Evolutionary conservation across 2,113 vertebrate species (phyloP).

Genomic region (Serinus canaria): DNA sequence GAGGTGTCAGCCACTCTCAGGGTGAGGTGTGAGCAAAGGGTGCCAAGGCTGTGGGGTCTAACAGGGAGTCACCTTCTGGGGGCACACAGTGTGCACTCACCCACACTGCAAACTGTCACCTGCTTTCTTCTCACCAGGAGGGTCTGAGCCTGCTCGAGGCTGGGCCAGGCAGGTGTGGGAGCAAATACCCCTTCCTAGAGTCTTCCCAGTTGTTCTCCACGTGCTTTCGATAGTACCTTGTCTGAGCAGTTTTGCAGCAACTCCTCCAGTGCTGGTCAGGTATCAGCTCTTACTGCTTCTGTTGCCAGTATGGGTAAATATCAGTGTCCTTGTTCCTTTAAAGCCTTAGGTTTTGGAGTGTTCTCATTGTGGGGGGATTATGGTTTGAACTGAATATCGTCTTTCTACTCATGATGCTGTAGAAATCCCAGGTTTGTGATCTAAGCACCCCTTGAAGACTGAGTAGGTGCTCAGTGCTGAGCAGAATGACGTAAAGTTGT

Average conservation of each 20-base stretch:
- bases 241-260: not conserved
- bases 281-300: not conserved
- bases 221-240: rapidly evolving
- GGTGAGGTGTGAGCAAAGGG: not conserved
- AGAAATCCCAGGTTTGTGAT: not conserved
- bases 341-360: not conserved
- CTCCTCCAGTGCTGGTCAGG: not conserved
- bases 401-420: not conserved
- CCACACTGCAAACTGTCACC: rapidly evolving
- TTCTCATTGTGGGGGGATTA: not conserved
- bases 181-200: not conserved
- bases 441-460: rapidly evolving
- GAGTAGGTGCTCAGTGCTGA: not conserved
- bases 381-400: not conserved
- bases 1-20: not conserved
- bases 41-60: not conserved
- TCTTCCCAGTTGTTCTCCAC: not conserved
- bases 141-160: not conserved
- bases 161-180: not conserved
- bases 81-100: rapidly evolving
- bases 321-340: not conserved
- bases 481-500: not conserved
- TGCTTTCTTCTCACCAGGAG: not conserved
- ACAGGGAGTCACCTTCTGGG: not conserved
- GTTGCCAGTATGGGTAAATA: not conserved